These are phyloP conservation scores for Cryptocephalus primarius DNA, from an alignment of 2,888 invertebrate genomes.

Conservation along the genomic window DNA sequence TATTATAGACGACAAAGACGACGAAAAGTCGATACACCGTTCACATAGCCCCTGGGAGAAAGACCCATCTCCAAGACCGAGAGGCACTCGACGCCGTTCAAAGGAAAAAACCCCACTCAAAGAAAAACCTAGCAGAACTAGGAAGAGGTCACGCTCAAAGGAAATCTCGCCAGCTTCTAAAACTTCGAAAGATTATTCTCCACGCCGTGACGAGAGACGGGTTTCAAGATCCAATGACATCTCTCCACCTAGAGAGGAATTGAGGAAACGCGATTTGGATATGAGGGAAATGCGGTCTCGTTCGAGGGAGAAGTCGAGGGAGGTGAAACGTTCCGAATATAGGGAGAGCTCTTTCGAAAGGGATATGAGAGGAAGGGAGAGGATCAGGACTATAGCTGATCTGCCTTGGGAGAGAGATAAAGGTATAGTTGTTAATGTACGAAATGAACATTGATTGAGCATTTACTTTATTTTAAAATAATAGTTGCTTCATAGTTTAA, in stretches of 20 bases:
- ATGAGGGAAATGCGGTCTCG: constrained; percentile 1
- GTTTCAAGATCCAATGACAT: constrained; percentile 2
- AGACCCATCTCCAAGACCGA: constrained; percentile 12
- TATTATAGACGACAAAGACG: constrained; percentile 31
- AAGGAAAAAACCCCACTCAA: neutral
- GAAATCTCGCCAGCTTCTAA: neutral
- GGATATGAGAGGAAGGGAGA: constrained; percentile 19
- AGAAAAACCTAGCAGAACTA: neutral
- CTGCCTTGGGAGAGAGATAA: constrained; percentile 25
- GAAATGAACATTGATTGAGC: neutral
- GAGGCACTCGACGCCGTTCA: constrained; percentile 1
- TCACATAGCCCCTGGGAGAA: constrained; percentile 36
- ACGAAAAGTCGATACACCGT: constrained; percentile 17
- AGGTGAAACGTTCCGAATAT: constrained; percentile 4
- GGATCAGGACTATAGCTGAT: constrained; percentile 23
- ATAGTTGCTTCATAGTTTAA: neutral
- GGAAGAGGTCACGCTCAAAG: constrained; percentile 2
- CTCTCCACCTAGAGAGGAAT: neutral
- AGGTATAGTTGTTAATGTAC: constrained; percentile 5
- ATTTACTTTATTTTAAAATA: neutral
- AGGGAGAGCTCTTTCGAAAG: constrained; percentile 22
- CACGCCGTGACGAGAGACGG: neutral
- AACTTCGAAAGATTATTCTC: neutral
- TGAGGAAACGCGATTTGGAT: neutral
- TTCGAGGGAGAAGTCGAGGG: constrained; percentile 15